Evolutionary conservation across 1,140 invertebrate genomes (phyloP), one percentile per base, ranked within the genome.

Genomic region (Drosophila tristis): DNA sequence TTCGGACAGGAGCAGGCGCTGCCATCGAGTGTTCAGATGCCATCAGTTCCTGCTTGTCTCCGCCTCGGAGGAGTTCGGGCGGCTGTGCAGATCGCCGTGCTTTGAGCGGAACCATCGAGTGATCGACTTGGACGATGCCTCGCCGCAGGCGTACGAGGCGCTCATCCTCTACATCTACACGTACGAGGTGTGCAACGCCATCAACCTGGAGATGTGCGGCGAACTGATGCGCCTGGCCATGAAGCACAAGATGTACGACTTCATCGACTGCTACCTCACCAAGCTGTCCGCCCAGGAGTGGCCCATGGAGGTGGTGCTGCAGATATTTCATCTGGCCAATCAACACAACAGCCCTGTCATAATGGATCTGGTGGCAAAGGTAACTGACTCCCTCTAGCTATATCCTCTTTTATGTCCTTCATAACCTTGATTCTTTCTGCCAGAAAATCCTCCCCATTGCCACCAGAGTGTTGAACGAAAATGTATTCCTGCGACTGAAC

Each of bases 111-210:
- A 75, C 7, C 57, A 55, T 2, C 15, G 29, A 0, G 15, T 85
- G 0, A 63, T 87, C 6, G 16, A 6, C 4, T 63, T 87, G 39
- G 48, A 78, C 0, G 82, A 87, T 25, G 81, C 81, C 15, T 72
- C 66, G 0, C 66, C 78, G 5, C 59, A 78, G 35, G 78, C 77
- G 11, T 87, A 86, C 20, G 74, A 86, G 13, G 60, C 68, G 0
- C 16, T 87, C 11, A 55, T 87, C 23, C 59, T 78, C 1, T 87
- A 86, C 20, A 70, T 86, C 20, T 87, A 87, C 47, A 86, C 80
- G 15, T 81, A 85, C 51, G 81, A 87, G 61, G 67, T 82, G 2
- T 74, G 71, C 48, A 65, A 67, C 29, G 57, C 58, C 1, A 65
- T 74, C 5, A 60, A 39, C 13, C 42, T 82, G 3, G 78, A 80